Evolutionary conservation across 2,113 vertebrate genomes (phyloP).

Genomic region (Albula goreensis): DNA sequence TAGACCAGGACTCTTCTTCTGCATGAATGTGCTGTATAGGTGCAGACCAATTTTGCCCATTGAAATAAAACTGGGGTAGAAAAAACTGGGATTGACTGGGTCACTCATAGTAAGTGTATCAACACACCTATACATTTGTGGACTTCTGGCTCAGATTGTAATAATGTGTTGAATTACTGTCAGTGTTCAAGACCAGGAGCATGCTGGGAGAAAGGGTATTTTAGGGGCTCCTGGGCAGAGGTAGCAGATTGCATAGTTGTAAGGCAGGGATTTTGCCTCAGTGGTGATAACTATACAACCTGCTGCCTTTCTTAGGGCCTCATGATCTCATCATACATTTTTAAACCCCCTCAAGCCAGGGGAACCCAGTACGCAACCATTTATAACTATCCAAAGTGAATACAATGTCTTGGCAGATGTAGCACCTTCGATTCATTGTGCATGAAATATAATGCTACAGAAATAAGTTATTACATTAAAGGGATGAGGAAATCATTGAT

Average conservation of each 20-base stretch:
- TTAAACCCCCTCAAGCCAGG: background rate
- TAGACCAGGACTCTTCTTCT: background rate
- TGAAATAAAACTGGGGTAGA: background rate
- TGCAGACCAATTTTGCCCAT: background rate
- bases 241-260: constrained; percentile 86
- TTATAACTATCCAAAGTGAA: background rate
- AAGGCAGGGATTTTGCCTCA: constrained; percentile 81
- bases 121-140: no score
- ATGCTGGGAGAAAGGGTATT: constrained; percentile 60
- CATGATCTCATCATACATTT: constrained; percentile 52
- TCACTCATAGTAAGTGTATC: background rate
- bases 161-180: background rate
- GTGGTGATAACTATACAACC: constrained; percentile 83
- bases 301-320: constrained; percentile 83
- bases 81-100: background rate
- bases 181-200: constrained; percentile 36
- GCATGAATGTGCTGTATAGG: background rate
- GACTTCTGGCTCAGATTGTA: background rate
- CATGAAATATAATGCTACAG: background rate
- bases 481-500: background rate
- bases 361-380: background rate
- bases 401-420: background rate
- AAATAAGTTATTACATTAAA: background rate
- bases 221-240: constrained; percentile 78
- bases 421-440: background rate